Percentiles rank a stretch among this genome's conserved stretches.
Evolutionary conservation across 1,140 invertebrate species (phyloP).

Genomic region (Microvelia longipes): DNA sequence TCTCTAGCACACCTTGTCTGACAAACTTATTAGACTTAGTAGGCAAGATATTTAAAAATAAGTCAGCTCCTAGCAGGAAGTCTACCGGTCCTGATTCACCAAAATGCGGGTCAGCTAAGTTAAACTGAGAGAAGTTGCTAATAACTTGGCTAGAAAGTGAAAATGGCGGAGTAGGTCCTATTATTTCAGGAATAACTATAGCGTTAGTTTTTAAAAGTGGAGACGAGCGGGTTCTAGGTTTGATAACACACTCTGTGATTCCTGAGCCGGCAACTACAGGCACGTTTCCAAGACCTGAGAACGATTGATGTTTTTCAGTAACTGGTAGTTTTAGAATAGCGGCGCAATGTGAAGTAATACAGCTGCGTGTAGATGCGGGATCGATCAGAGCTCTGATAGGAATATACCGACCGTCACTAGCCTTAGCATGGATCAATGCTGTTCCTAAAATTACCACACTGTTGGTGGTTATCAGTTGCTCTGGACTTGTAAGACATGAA

Average conservation of each 20-base stretch:
- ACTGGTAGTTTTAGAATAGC: background rate
- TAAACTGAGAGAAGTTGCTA: background rate
- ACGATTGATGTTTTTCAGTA: background rate
- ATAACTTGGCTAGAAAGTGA: background rate
- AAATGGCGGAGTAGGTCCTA: background rate
- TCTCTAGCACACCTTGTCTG: background rate
- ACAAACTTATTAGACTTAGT: background rate
- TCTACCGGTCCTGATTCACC: background rate
- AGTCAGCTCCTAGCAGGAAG: background rate
- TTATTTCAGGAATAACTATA: background rate
- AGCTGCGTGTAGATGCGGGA: background rate
- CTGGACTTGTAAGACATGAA: background rate
- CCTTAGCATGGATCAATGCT: background rate
- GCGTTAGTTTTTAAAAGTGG: background rate
- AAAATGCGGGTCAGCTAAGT: background rate
- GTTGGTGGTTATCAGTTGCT: background rate
- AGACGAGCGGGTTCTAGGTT: background rate
- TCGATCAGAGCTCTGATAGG: background rate
- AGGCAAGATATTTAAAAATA: background rate
- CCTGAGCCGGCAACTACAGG: background rate
- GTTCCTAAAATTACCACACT: background rate
- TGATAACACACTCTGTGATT: background rate
- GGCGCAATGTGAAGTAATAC: background rate
- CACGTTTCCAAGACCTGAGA: background rate
- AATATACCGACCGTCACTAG: background rate